Base-by-base conservation (phyloP, 2,113 vertebrate genomes). In the Prionailurus bengalensis region DNA sequence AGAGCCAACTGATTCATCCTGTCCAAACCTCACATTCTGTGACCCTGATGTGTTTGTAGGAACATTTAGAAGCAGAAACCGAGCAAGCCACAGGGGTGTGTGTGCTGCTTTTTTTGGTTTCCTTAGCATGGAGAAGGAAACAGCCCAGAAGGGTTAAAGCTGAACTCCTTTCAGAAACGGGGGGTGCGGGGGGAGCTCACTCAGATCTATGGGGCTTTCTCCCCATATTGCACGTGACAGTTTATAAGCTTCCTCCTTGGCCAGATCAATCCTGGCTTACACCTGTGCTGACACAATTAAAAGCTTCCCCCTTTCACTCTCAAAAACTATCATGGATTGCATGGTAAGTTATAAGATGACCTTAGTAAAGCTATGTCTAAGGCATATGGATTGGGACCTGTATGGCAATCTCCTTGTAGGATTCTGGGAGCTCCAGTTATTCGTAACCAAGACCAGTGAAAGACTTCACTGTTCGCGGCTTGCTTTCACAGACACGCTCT, bases 141-240 rank as follows among this genome's bases (percentile, higher is more conserved):
- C 45, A 45, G 76, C 45, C 25, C 39, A n/a, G 29, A 55, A 82
- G 14, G 11, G 33, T 61, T 61, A 88, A 14, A 70, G 63, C 42
- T 61, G 31, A 91, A n/a, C 8, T 45, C 3, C 42, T 7, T 14
- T 7, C 25, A 80, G 55, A 84, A 70, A 61, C 5, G 3, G 4
- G 5, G 33, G 17, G 0, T 9, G 8, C 5, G 4, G 5, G 33
- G 17, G 1, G 25, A 7, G 4, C 2, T 4, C n/a, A 1, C 3
- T 58, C 51, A 55, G n/a, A 12, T 58, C 33, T 36, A 5, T 39
- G 33, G 29, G 4, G 0, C 48, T 23, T 33, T 71, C 53, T 86
- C 29, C 9, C 45, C 53, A 15, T 39, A 3, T 66, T n/a, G 14
- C n/a, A 19, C 12, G 23, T 36, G 2, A 15, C 21, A 9, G 55